Conservation (phyloP, 1,140 invertebrate genomes). For the Brachionus koreanus region DNA sequence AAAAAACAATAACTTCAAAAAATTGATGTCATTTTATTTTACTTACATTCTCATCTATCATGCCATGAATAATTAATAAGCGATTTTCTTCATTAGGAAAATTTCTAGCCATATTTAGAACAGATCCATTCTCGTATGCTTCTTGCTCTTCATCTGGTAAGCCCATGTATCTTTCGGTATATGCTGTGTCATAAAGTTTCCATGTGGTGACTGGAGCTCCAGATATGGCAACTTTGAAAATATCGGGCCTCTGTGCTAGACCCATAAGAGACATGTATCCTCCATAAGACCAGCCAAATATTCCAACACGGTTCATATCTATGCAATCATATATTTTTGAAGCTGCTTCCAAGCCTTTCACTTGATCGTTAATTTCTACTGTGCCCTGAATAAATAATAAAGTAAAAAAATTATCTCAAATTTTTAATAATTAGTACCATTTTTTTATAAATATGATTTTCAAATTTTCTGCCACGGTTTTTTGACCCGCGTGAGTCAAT, state of each 20-base stretch:
- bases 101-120: conserved; percentile 52
- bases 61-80: conserved; percentile 90
- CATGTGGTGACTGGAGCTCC: conserved; percentile 95
- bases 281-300: conserved; percentile 96
- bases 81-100: conserved; percentile 69
- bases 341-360: conserved; percentile 85
- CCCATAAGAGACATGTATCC: conserved; percentile 62
- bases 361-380: conserved; percentile 90
- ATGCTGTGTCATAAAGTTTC: conserved; percentile 85
- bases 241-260: conserved; percentile 59
- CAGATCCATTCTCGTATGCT: conserved; percentile 64
- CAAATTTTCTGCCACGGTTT: conserved; percentile 83
- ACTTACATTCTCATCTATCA: conserved; percentile 95
- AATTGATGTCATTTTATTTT: background rate
- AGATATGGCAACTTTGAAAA: conserved; percentile 72
- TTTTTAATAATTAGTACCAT: conserved; percentile 64
- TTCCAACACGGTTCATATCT: conserved; percentile 83
- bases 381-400: conserved; percentile 65
- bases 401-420: background rate
- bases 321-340: conserved; percentile 78
- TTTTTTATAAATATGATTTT: conserved; percentile 76
- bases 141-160: conserved; percentile 73
- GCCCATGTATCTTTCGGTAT: conserved; percentile 92
- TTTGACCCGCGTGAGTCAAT: conserved; percentile 91
- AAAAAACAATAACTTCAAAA: background rate